A percentile compares a stretch with the other conserved stretches of the same genome.
Evolutionary conservation across 2,113 vertebrate species (phyloP).

Genomic region (Tympanuchus pallidicinctus): DNA sequence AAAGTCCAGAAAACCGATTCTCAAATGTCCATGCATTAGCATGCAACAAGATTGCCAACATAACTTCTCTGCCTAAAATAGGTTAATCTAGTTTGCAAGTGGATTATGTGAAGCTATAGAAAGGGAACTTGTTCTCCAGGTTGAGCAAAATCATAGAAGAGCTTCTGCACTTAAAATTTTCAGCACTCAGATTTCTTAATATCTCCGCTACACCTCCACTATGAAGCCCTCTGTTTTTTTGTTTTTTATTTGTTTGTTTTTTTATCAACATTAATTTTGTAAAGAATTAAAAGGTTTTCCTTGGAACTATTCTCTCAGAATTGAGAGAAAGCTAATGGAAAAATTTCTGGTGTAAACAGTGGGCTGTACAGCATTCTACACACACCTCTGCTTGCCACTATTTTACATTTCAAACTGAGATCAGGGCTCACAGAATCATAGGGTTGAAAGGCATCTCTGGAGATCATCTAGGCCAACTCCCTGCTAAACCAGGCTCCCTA

Average conservation of each 20-base stretch:
- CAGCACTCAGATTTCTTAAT: neutral
- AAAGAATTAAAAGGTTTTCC: neutral
- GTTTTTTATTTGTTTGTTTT: too few species aligned
- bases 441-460: too few species aligned
- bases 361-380: neutral
- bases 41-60: neutral
- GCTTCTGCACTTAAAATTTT: neutral
- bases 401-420: fast-evolving
- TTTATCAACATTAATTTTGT: neutral
- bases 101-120: neutral
- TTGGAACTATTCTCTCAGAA: neutral
- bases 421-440: neutral
- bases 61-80: neutral
- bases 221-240: neutral
- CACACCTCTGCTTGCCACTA: neutral
- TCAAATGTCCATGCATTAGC: fast-evolving
- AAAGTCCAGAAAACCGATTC: neutral
- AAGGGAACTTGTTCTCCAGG: neutral
- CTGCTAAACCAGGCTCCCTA: too few species aligned
- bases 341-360: neutral
- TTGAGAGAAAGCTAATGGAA: neutral
- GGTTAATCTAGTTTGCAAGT: neutral
- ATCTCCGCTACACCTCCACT: neutral
- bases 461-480: too few species aligned
- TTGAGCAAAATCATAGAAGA: neutral